Conservation (phyloP, 2,888 invertebrate genomes). For the Lypha dubia region DNA sequence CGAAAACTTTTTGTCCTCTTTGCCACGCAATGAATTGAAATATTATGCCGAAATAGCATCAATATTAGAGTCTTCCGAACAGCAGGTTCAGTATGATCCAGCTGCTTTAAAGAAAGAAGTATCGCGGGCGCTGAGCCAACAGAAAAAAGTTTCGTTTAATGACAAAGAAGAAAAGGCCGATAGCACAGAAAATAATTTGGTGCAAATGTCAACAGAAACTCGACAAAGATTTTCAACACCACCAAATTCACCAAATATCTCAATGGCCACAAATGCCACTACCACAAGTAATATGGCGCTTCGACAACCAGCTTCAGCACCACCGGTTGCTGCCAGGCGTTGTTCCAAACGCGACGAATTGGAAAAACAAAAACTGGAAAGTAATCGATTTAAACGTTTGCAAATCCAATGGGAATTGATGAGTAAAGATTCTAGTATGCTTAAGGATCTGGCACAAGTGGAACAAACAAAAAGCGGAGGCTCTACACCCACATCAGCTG, state of each 20-base stretch:
- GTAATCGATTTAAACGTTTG: slow-evolving; percentile 83
- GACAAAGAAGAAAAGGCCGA: slow-evolving; percentile 73
- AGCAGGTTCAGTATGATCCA: slow-evolving; percentile 81
- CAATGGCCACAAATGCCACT: slow-evolving; percentile 83
- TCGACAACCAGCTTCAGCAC: slow-evolving; percentile 66
- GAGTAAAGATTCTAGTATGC: slow-evolving; percentile 83
- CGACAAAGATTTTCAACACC: slow-evolving; percentile 85
- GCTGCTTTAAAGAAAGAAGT: slow-evolving; percentile 83
- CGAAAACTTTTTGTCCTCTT: slow-evolving; percentile 82
- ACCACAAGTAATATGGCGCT: slow-evolving; percentile 50
- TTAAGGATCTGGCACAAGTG: slow-evolving; percentile 81
- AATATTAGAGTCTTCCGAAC: slow-evolving; percentile 81
- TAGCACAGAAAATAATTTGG: slow-evolving; percentile 44
- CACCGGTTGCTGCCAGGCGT: slow-evolving; percentile 72
- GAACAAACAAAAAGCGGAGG: slow-evolving; percentile 83
- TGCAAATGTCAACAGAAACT: slow-evolving; percentile 69
- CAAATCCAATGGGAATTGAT: slow-evolving; percentile 84
- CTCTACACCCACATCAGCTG: slow-evolving; percentile 82
- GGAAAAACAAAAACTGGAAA: slow-evolving; percentile 82
- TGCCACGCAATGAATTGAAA: slow-evolving; percentile 83
- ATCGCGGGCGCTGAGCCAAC: slow-evolving; percentile 83
- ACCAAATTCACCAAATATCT: slow-evolving; percentile 90
- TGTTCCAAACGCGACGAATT: slow-evolving; percentile 76
- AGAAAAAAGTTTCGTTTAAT: slow-evolving; percentile 83
- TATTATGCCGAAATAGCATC: slow-evolving; percentile 83